A percentile compares a stretch with the other conserved stretches of the same genome.
Evolutionary conservation across 2,113 vertebrate genomes (phyloP).

Genomic region (Anthoscopus minutus): DNA sequence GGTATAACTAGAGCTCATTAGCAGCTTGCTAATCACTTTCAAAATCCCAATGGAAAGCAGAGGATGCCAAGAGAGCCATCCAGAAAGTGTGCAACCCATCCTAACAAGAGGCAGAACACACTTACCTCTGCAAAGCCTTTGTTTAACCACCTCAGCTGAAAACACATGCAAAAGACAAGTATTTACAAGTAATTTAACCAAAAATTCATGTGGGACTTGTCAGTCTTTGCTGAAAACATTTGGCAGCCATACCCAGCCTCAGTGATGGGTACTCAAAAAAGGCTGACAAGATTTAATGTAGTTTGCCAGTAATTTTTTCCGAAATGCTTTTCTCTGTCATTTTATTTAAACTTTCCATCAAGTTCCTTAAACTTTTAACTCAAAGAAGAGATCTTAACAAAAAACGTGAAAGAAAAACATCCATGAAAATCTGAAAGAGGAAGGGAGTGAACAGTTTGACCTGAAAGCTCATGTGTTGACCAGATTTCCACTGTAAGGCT

Average conservation of each 20-base stretch:
- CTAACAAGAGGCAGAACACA: not conserved
- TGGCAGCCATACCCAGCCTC: not conserved
- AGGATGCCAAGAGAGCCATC: rapidly evolving
- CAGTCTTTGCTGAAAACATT: slow-evolving; percentile 1
- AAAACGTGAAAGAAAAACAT: not conserved
- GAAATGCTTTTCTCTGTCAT: not conserved
- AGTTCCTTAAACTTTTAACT: not conserved
- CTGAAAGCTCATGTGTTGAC: slow-evolving; percentile 48
- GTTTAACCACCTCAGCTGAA: slow-evolving; percentile 23
- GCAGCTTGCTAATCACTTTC: not conserved
- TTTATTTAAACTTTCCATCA: not conserved
- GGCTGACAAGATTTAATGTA: not conserved
- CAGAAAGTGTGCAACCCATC: not conserved
- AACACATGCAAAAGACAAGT: not conserved
- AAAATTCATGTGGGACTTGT: not conserved
- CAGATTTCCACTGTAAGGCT: slow-evolving; percentile 42
- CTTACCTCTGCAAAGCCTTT: slow-evolving; percentile 7
- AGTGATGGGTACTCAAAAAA: not conserved
- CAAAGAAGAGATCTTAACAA: not conserved
- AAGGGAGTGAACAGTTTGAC: not conserved
- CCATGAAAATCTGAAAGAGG: not conserved
- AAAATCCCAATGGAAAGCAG: not conserved
- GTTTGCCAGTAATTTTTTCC: not conserved
- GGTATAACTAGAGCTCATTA: not conserved
- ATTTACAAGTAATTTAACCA: slow-evolving; percentile 15